These are phyloP conservation scores for Echinarachnius parma DNA, from an alignment of 53 echinoderm and acorn worm genomes.

Conservation along the genomic window DNA sequence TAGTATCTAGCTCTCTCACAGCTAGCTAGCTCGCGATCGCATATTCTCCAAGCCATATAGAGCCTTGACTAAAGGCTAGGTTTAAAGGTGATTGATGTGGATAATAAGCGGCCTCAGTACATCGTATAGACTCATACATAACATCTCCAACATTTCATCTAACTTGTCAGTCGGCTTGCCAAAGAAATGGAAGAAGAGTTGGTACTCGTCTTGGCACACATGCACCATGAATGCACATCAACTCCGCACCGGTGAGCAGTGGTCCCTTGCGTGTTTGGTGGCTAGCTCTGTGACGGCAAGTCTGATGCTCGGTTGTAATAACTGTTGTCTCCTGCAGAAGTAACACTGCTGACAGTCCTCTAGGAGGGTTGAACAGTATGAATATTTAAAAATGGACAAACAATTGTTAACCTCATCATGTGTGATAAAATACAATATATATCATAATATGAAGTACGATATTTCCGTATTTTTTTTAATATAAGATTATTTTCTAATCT, in stretches of 20 bases:
- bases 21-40: too few relatives aligned
- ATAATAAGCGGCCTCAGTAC: conserved; percentile 94
- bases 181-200: conserved; percentile 98
- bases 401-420: too few relatives aligned
- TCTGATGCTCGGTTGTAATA: conserved; percentile 66
- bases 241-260: conserved; percentile 71
- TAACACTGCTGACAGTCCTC: conserved; percentile 79
- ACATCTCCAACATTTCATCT: conserved; percentile 82
- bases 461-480: too few relatives aligned
- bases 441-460: too few relatives aligned
- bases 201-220: conserved; percentile 95
- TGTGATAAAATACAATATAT: too few relatives aligned
- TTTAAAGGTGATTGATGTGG: conserved; percentile 95
- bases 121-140: conserved; percentile 92
- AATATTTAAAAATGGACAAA: too few relatives aligned
- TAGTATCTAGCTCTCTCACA: too few relatives aligned
- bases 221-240: conserved; percentile 99
- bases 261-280: conserved; percentile 1
- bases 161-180: conserved; percentile 84
- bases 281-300: conserved; percentile 73
- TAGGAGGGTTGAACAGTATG: too few relatives aligned
- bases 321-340: conserved; percentile 58
- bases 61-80: too few relatives aligned
- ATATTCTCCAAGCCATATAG: too few relatives aligned
- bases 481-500: too few relatives aligned